Percentiles rank a stretch among this genome's conserved stretches.
Evolutionary conservation across 1,140 invertebrate species (phyloP).

Genomic region (Amphibalanus amphitrite): DNA sequence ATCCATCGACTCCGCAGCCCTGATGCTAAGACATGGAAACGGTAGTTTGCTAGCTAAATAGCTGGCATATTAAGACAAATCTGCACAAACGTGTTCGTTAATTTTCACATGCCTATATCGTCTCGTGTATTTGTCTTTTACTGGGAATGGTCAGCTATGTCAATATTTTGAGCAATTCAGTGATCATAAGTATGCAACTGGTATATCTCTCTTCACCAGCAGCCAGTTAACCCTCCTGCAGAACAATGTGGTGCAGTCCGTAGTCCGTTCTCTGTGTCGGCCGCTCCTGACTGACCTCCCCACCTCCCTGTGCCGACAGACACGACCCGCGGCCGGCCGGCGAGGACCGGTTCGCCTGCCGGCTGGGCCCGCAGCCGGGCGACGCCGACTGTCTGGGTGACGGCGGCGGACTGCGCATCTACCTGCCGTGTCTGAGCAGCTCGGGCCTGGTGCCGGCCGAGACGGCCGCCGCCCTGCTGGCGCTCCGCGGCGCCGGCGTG

Average conservation of each 20-base stretch:
- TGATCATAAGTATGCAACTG: no score
- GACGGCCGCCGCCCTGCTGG: background rate
- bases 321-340: background rate
- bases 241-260: background rate
- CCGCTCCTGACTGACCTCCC: background rate
- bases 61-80: no score
- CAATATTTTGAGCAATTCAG: no score
- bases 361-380: background rate
- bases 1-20: no score
- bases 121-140: no score
- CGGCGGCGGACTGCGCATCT: background rate
- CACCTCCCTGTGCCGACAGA: background rate
- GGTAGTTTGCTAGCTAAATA: no score
- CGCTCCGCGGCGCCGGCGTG: background rate
- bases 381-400: background rate
- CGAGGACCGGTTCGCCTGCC: background rate
- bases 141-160: no score
- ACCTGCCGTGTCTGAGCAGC: background rate
- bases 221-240: background rate
- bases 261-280: background rate
- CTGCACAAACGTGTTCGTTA: no score
- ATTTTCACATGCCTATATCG: no score
- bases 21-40: no score
- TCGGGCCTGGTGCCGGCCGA: background rate
- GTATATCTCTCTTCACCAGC: no score